A percentile compares a stretch with the other conserved stretches of the same genome.
Evolutionary conservation across 1,140 invertebrate genomes (phyloP).

Genomic region (Magallana ariakensis): DNA sequence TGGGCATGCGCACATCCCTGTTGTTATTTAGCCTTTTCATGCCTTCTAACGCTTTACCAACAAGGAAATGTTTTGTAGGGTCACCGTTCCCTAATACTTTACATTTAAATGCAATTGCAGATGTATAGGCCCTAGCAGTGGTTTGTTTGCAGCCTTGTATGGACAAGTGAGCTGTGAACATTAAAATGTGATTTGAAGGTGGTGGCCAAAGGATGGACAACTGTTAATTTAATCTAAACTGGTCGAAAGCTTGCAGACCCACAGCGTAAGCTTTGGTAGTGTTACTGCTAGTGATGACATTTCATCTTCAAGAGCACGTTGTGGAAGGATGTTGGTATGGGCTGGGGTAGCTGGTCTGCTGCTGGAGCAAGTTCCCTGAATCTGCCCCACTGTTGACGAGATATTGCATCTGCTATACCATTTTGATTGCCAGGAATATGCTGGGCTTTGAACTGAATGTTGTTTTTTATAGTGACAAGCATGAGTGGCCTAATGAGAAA

Average conservation of each 20-base stretch:
- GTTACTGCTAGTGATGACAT: constrained; percentile 38
- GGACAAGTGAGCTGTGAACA: constrained; percentile 43
- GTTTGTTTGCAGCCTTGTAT: constrained; percentile 1
- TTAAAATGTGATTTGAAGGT: not conserved
- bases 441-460: constrained; percentile 46
- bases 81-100: constrained; percentile 17
- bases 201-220: constrained; percentile 42
- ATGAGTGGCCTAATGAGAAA: too few relatives aligned
- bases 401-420: constrained; percentile 47
- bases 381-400: constrained; percentile 44
- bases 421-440: constrained; percentile 46
- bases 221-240: not conserved
- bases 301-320: constrained; percentile 28
- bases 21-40: not conserved
- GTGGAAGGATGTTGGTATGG: constrained; percentile 45
- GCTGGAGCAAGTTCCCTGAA: constrained; percentile 39
- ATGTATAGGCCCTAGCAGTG: constrained; percentile 35
- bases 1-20: constrained; percentile 22
- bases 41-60: constrained; percentile 39
- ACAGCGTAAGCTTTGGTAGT: not conserved
- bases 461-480: too few relatives aligned
- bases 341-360: not conserved
- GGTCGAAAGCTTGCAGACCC: not conserved
- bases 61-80: constrained; percentile 38
- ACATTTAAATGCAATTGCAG: constrained; percentile 30